Evolutionary conservation across 2,113 vertebrate species (phyloP), one percentile per base, ranked within the genome.

Genomic region (Centrocercus urophasianus): DNA sequence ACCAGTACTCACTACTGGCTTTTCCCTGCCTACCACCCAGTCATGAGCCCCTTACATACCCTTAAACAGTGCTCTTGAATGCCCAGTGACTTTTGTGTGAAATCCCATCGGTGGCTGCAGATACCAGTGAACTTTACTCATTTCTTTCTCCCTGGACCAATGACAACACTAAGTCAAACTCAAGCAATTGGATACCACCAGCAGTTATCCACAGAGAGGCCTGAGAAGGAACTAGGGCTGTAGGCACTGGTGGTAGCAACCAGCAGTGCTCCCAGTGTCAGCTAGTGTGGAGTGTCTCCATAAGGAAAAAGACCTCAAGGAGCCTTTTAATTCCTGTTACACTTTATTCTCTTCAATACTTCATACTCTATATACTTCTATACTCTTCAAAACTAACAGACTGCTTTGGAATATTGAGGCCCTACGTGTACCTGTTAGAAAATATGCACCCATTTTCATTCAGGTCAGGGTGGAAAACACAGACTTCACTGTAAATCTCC

Each of bases 51-150:
- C 59, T 69, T 50, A 15, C 47, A 32, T 59, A 84, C 6, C 36
- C 75, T 74, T 30, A 38, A 66, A 34, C 19, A 47, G 76, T 63
- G 20, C 27, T 4, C 3, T 8, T 38, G 60, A 18, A 43, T 45
- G 78, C 36, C 10, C 63, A 73, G 36, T 34, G 48, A 10, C 25
- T 8, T 16, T 42, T 50, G 64, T 25, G 18, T 13, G 30, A 42
- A 69, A n/a, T 21, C 24, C 57, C 1, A 0, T 10, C 27, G 32
- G 19, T 0, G 3, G 25, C 71, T 7, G 50, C 25, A 54, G 27
- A 4, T 17, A 14, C 25, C 59, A 28, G 17, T 48, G 36, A 69
- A 10, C 47, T 19, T 57, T 56, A 50, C 24, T 7, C 3, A 2
- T 21, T 30, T 66, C n/a, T 74, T 78, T 30, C 34, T 65, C 27